Conservation (phyloP, 2,797 vertebrate genomes). For the Gymnoscopelus microlampas region DNA sequence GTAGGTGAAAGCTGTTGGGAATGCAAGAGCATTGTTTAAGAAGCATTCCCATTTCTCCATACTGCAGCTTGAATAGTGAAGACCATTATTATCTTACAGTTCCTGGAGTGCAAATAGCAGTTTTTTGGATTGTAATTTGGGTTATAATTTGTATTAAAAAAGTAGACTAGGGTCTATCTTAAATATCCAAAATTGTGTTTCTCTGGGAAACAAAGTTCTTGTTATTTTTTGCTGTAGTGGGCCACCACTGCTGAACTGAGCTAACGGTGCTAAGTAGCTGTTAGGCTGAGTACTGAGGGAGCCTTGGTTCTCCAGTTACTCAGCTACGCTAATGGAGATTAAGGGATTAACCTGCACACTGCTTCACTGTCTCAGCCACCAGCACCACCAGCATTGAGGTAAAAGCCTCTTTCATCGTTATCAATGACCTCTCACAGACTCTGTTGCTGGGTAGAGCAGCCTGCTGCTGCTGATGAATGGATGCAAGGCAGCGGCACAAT, state of each 20-base stretch:
- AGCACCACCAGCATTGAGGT: constrained; percentile 37
- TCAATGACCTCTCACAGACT: constrained; percentile 41
- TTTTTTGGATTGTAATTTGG: too few relatives aligned
- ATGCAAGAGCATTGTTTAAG: too few relatives aligned
- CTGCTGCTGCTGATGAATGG: not conserved
- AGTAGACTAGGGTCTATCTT: too few relatives aligned
- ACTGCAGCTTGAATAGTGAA: too few relatives aligned
- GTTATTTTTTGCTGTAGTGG: not conserved
- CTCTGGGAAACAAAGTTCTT: too few relatives aligned
- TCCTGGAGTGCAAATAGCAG: too few relatives aligned
- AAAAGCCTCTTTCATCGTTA: constrained; percentile 55
- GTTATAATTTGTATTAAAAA: too few relatives aligned
- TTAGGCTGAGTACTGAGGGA: constrained; percentile 11
- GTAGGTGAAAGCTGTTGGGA: too few relatives aligned
- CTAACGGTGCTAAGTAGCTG: constrained; percentile 13
- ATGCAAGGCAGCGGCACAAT: constrained; percentile 5
- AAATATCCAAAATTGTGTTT: too few relatives aligned
- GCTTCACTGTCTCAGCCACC: constrained; percentile 50
- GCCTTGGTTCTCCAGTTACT: constrained; percentile 40
- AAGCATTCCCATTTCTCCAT: too few relatives aligned
- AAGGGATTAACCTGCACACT: constrained; percentile 56
- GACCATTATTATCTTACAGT: too few relatives aligned
- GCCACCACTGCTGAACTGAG: constrained; percentile 10
- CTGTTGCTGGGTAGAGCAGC: constrained; percentile 26
- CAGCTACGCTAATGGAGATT: constrained; percentile 62